These are phyloP conservation scores for Druon quercuslanigerum DNA, from an alignment of 1,140 invertebrate genomes.

Conservation along the genomic window DNA sequence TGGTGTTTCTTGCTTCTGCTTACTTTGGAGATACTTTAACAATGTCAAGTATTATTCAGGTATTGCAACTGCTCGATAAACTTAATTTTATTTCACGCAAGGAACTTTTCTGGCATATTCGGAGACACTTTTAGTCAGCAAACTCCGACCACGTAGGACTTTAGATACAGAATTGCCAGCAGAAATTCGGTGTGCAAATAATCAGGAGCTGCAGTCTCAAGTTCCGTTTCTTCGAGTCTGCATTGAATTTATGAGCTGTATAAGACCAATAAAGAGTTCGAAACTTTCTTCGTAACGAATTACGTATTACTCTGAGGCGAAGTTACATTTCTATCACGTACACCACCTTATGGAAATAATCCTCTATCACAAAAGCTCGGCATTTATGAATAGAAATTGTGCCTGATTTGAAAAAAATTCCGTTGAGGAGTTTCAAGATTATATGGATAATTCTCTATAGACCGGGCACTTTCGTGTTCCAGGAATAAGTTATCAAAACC, in stretches of 20 bases:
- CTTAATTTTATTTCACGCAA: neutral
- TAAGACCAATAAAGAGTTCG: conserved; percentile 50
- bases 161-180: no score
- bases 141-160: neutral
- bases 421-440: no score
- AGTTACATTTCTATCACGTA: conserved; percentile 19
- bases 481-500: no score
- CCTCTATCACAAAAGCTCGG: neutral
- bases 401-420: no score
- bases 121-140: neutral
- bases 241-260: conserved; percentile 53
- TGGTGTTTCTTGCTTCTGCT: neutral
- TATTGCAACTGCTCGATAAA: neutral
- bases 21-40: neutral
- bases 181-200: conserved; percentile 14
- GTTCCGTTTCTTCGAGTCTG: conserved; percentile 37
- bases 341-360: neutral
- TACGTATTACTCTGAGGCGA: neutral
- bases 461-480: no score
- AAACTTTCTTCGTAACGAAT: conserved; percentile 33
- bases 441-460: no score
- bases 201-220: conserved; percentile 17
- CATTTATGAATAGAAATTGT: conserved; percentile 5
- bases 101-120: neutral
- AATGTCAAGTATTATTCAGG: neutral